Percentiles rank a stretch among this genome's conserved stretches.
Evolutionary conservation across 2,113 vertebrate species (phyloP).

Genomic region (Sander vitreus): DNA sequence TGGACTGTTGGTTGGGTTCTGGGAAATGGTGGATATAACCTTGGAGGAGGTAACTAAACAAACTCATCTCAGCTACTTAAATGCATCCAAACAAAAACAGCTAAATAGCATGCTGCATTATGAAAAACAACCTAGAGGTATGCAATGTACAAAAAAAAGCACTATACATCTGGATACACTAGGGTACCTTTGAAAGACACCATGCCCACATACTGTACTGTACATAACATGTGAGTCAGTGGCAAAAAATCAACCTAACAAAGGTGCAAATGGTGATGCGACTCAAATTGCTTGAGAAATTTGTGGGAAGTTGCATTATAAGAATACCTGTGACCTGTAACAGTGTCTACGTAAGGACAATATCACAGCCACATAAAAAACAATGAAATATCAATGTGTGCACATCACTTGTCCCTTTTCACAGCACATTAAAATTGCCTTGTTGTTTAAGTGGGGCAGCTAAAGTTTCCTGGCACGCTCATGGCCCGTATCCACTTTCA

Average conservation of each 20-base stretch:
- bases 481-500: slow-evolving; percentile 74
- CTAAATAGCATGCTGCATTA: too few relatives aligned
- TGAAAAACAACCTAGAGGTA: too few relatives aligned
- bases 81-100: too few relatives aligned
- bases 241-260: background rate
- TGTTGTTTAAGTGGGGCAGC: slow-evolving; percentile 58
- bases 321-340: slow-evolving; percentile 58
- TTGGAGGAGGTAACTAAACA: too few relatives aligned
- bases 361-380: slow-evolving; percentile 41
- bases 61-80: too few relatives aligned
- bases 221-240: background rate
- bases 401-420: slow-evolving; percentile 66
- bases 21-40: too few relatives aligned
- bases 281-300: background rate
- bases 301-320: slow-evolving; percentile 36
- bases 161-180: too few relatives aligned
- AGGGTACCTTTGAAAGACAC: too few relatives aligned
- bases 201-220: too few relatives aligned
- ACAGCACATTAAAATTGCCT: slow-evolving; percentile 49
- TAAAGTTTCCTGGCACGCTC: slow-evolving; percentile 70
- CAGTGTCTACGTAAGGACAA: slow-evolving; percentile 46
- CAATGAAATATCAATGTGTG: slow-evolving; percentile 68
- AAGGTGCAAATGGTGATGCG: background rate
- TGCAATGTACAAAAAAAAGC: too few relatives aligned
- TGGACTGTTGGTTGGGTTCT: too few relatives aligned